A percentile compares a stretch with the other conserved stretches of the same genome.
phyloP scores from a whole-genome alignment of 2,113 vertebrate genomes.

The Ameiurus melas region DNA sequence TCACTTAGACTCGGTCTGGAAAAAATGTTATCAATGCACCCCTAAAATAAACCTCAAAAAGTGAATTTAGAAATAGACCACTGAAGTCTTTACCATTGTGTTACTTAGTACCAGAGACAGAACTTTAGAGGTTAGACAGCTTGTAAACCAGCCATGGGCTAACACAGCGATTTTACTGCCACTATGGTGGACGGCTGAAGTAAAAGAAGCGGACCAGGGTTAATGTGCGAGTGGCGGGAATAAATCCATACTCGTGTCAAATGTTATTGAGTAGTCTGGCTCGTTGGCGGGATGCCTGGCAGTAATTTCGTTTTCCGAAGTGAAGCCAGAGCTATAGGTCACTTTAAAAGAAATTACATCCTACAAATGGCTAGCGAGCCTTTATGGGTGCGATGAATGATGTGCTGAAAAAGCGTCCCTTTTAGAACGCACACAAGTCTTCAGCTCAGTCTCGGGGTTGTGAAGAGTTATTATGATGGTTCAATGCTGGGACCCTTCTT shows the following conservation, averaged over 20 bases:
- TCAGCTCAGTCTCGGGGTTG: not conserved
- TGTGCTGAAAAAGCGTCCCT: not conserved
- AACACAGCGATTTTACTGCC: constrained; percentile 22
- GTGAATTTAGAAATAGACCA: not conserved
- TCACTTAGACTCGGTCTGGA: not conserved
- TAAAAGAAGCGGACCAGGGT: constrained; percentile 45
- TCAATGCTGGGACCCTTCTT: not conserved
- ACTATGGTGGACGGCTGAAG: constrained; percentile 38
- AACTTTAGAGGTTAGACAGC: constrained; percentile 1
- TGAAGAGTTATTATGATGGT: not conserved
- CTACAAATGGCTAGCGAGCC: constrained; percentile 31
- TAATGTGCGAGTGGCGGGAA: constrained; percentile 44
- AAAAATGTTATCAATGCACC: not conserved
- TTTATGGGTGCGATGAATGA: constrained; percentile 14
- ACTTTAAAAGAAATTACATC: constrained; percentile 36
- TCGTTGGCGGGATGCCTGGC: constrained; percentile 58
- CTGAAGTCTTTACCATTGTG: not conserved
- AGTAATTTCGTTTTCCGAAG: constrained; percentile 38
- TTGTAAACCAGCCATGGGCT: constrained; percentile 31
- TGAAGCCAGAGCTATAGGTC: constrained; percentile 27
- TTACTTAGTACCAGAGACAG: not conserved
- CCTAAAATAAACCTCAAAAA: not conserved
- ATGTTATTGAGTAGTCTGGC: constrained; percentile 40
- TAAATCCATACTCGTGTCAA: constrained; percentile 51
- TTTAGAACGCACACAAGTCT: not conserved